A percentile compares a stretch with the other conserved stretches of the same genome.
Conservation (phyloP, 2,797 vertebrate species). For the Sebastes itinus region DNA sequence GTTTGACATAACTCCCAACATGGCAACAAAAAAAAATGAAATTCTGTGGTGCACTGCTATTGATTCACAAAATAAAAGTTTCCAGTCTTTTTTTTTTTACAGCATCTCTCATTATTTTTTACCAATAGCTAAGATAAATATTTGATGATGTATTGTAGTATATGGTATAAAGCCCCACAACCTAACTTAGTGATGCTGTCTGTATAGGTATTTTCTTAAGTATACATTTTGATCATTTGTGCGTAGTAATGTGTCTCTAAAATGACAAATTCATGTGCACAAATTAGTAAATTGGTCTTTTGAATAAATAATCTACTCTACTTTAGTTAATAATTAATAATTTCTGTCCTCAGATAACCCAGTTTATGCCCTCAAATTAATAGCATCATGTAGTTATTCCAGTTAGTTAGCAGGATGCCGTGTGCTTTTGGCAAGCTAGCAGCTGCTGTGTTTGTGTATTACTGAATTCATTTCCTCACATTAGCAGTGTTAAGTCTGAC, state of each 20-base stretch:
- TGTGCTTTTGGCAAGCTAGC: neutral
- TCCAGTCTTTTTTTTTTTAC: neutral
- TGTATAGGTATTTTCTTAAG: neutral
- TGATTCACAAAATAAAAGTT: conserved; percentile 5
- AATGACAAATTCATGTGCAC: neutral
- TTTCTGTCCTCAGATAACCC: neutral
- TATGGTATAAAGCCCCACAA: neutral
- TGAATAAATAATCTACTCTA: conserved; percentile 20
- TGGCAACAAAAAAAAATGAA: neutral
- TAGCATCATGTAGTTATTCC: neutral
- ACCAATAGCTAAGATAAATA: neutral
- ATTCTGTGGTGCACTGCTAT: neutral
- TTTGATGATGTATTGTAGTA: neutral
- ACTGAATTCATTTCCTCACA: neutral
- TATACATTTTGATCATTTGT: neutral
- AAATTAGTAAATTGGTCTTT: neutral
- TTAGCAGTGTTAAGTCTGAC: neutral
- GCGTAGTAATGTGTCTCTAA: neutral
- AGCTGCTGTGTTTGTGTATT: neutral
- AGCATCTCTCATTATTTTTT: neutral
- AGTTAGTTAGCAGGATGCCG: neutral
- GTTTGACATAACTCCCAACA: neutral
- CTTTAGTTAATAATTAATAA: conserved; percentile 8
- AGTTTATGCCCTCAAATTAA: neutral
- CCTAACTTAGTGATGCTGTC: neutral